phyloP scores from a whole-genome alignment of 2,888 invertebrate genomes.

The Saturnia japonica region DNA sequence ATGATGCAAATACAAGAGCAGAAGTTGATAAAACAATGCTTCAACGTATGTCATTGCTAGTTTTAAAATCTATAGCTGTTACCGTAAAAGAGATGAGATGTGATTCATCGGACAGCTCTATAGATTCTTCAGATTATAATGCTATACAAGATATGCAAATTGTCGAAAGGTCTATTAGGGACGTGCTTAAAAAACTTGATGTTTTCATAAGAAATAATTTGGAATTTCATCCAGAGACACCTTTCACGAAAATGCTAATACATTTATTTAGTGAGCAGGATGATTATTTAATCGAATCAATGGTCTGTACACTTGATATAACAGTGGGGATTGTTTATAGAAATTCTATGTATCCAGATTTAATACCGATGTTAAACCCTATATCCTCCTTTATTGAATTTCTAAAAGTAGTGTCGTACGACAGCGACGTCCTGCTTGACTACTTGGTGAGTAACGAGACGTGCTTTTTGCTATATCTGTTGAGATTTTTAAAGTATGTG shows the following conservation, averaged over 20 bases:
- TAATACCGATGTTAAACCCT: constrained; percentile 92
- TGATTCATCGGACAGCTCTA: constrained; percentile 92
- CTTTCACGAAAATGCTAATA: constrained; percentile 93
- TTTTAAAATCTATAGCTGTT: constrained; percentile 93
- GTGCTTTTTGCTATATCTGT: constrained; percentile 91
- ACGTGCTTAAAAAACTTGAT: constrained; percentile 91
- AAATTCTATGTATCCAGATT: constrained; percentile 89
- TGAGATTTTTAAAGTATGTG: constrained; percentile 92
- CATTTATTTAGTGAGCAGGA: constrained; percentile 95
- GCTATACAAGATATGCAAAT: constrained; percentile 94
- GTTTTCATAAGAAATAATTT: constrained; percentile 89
- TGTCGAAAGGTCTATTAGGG: constrained; percentile 92
- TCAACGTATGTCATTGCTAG: constrained; percentile 92
- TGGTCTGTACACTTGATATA: constrained; percentile 95
- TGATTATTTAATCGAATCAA: constrained; percentile 94
- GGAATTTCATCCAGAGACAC: constrained; percentile 93
- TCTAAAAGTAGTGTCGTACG: constrained; percentile 90
- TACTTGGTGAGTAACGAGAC: constrained; percentile 95
- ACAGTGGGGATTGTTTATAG: constrained; percentile 92
- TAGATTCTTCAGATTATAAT: constrained; percentile 92
- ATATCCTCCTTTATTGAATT: constrained; percentile 94
- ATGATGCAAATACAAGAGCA: constrained; percentile 65
- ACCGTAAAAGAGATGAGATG: constrained; percentile 94
- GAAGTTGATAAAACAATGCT: constrained; percentile 89
- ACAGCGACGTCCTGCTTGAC: constrained; percentile 90